Percentiles rank a stretch among this genome's conserved stretches.
Conservation (phyloP, 2,113 vertebrate genomes). For the Siniperca chuatsi region DNA sequence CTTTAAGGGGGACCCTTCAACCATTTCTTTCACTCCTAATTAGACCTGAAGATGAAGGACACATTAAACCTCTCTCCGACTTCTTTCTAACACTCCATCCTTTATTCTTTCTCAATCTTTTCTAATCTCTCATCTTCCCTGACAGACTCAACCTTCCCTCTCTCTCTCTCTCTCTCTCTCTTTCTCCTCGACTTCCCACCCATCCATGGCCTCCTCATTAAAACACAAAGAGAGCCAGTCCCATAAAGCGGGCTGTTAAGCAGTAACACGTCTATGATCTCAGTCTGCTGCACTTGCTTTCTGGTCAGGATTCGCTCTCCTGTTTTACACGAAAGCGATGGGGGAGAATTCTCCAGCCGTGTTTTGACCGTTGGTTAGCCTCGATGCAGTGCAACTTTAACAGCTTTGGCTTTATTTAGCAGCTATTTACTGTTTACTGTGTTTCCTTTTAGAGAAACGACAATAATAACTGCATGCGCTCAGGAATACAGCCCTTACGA, state of each 20-base stretch:
- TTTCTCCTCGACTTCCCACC: constrained; percentile 29
- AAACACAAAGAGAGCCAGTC: constrained; percentile 66
- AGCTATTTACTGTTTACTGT: constrained; percentile 29
- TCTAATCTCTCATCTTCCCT: constrained; percentile 52
- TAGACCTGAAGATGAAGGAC: constrained; percentile 59
- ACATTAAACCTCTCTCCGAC: constrained; percentile 45
- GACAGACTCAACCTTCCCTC: constrained; percentile 19
- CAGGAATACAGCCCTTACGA: constrained; percentile 39
- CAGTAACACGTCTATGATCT: constrained; percentile 68
- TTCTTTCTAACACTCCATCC: constrained; percentile 40
- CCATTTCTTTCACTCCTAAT: constrained; percentile 63
- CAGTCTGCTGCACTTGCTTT: constrained; percentile 52
- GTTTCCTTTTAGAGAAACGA: constrained; percentile 32
- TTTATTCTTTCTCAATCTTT: constrained; percentile 45
- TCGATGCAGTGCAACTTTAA: constrained; percentile 27
- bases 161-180: constrained; percentile 1
- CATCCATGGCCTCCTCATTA: constrained; percentile 69
- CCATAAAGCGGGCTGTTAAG: constrained; percentile 68
- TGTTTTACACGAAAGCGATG: constrained; percentile 42
- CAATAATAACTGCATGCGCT: constrained; percentile 5
- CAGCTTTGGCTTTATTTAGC: constrained; percentile 51
- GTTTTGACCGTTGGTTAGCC: constrained; percentile 54
- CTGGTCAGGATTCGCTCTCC: constrained; percentile 38
- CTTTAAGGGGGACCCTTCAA: constrained; percentile 43
- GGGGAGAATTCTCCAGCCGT: constrained; percentile 42